These are phyloP conservation scores for Drosophila formosana DNA, from an alignment of 2,888 invertebrate species.

Conservation along the genomic window DNA sequence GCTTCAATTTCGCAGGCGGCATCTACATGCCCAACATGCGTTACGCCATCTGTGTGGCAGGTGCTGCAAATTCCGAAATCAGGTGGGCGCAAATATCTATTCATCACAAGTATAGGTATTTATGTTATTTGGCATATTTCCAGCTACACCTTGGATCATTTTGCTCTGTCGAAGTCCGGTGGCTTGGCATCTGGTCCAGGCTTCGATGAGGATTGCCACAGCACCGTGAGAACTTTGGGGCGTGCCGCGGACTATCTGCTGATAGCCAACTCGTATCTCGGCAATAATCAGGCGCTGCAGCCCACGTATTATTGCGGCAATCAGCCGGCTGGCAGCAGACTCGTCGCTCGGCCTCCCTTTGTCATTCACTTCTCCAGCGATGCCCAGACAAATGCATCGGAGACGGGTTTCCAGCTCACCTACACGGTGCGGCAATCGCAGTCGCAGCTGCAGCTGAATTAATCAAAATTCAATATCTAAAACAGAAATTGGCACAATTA, in stretches of 20 bases:
- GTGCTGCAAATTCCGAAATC: conserved; percentile 63
- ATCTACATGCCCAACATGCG: conserved; percentile 86
- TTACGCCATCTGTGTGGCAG: conserved; percentile 89
- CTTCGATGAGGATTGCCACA: conserved; percentile 86
- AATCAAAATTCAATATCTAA: conserved; percentile 39
- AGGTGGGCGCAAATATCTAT: conserved; percentile 44
- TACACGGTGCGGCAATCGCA: conserved; percentile 50
- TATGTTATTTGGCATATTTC: neutral
- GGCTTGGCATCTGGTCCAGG: conserved; percentile 61
- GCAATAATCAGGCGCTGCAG: conserved; percentile 60
- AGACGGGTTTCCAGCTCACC: conserved; percentile 70
- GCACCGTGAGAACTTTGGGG: conserved; percentile 86
- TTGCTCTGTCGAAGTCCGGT: conserved; percentile 57
- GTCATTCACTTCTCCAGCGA: conserved; percentile 87
- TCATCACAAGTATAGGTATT: neutral
- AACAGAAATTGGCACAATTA: conserved; percentile 62
- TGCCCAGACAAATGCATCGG: conserved; percentile 65
- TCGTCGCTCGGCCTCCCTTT: conserved; percentile 87
- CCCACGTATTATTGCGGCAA: conserved; percentile 80
- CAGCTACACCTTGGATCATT: conserved; percentile 45
- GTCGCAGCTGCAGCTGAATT: conserved; percentile 14
- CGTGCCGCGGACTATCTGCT: conserved; percentile 86
- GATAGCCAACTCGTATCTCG: conserved; percentile 86
- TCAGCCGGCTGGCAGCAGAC: conserved; percentile 51
- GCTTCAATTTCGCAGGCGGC: conserved; percentile 87